Percentiles rank a stretch among this genome's conserved stretches.
These are phyloP conservation scores for Caenorhabditis angaria DNA, from an alignment of 2,888 invertebrate species.

Conservation along the genomic window DNA sequence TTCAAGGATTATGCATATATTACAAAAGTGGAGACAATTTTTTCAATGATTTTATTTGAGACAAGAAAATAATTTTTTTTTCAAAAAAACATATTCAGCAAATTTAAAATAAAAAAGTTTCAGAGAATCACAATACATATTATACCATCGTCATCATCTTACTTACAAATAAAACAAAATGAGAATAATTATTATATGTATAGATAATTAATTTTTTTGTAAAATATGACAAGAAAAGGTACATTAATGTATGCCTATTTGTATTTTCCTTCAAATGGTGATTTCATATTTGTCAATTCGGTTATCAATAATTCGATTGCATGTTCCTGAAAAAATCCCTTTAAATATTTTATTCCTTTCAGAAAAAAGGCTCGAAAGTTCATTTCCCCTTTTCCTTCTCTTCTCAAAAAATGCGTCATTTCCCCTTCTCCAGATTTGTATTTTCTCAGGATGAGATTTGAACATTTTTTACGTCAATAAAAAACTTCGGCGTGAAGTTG, in stretches of 20 bases:
- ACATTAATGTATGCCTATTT: conserved; percentile 7
- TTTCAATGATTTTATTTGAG: neutral
- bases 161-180: neutral
- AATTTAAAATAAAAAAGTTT: neutral
- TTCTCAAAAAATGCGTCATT: neutral
- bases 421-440: neutral
- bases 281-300: conserved; percentile 60
- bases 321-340: conserved; percentile 46
- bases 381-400: neutral
- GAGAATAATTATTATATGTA: conserved; percentile 10
- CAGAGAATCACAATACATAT: conserved; percentile 6
- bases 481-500: too few species aligned
- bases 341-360: neutral
- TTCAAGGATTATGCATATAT: conserved; percentile 37
- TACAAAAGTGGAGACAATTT: conserved; percentile 3
- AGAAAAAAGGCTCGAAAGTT: neutral
- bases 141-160: conserved; percentile 12
- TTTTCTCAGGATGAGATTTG: neutral
- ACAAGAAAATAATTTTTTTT: neutral
- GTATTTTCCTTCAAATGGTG: conserved; percentile 52
- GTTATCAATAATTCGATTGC: conserved; percentile 57
- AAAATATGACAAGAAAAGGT: neutral
- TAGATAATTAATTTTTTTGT: conserved; percentile 14
- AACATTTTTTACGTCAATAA: neutral
- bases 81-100: too few species aligned